Conservation (phyloP, 2,888 invertebrate genomes). For the Beris chalybata region DNA sequence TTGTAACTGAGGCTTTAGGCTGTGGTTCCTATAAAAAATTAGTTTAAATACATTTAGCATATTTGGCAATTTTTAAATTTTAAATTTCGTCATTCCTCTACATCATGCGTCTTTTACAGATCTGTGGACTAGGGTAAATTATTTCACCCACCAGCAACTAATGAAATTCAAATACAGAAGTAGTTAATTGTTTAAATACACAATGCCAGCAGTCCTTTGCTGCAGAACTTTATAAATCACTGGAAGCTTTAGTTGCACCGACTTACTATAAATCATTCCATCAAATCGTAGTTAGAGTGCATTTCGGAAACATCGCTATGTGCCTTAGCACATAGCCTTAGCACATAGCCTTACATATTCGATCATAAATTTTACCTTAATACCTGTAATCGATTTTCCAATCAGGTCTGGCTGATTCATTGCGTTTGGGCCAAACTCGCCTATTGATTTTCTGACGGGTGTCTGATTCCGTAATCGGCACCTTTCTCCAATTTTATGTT, state of each 20-base stretch:
- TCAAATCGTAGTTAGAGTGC: constrained; percentile 13
- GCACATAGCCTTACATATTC: constrained; percentile 1
- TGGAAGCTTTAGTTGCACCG: constrained; percentile 1
- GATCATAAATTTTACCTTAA: constrained; percentile 19
- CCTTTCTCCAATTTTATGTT: no score
- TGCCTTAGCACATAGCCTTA: not conserved
- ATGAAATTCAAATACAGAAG: no score
- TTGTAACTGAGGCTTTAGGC: no score
- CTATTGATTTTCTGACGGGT: not conserved
- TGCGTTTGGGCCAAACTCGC: not conserved
- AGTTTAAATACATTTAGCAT: no score
- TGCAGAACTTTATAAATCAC: constrained; percentile 20
- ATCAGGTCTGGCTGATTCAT: constrained; percentile 9
- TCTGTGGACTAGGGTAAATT: no score
- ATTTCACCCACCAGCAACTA: no score
- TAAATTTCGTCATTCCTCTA: no score
- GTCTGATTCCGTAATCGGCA: no score
- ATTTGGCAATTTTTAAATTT: no score
- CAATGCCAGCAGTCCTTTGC: not conserved
- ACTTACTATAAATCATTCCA: constrained; percentile 19
- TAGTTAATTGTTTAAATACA: not conserved
- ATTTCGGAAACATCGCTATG: not conserved
- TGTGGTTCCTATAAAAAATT: no score
- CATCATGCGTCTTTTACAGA: no score
- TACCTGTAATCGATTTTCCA: constrained; percentile 23